Evolutionary conservation across 2,113 vertebrate species (phyloP).

Genomic region (Lichenostomus cassidix): DNA sequence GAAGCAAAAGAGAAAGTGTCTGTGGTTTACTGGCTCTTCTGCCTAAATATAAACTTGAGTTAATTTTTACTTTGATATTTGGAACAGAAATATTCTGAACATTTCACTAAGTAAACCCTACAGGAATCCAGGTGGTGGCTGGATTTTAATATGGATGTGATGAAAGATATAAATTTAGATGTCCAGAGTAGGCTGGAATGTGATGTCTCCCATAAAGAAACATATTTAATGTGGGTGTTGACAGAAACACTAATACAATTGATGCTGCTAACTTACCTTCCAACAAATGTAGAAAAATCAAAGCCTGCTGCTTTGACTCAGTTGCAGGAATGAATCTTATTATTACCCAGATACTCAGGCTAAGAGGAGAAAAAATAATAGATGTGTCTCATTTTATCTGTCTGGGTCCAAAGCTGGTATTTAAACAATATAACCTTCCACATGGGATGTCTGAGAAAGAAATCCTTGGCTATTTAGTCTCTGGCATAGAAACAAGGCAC

Average conservation of each 20-base stretch:
- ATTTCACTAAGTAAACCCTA: constrained; percentile 3
- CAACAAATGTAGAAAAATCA: neutral
- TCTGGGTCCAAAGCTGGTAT: neutral
- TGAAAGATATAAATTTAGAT: constrained; percentile 47
- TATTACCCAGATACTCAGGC: neutral
- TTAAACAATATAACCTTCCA: neutral
- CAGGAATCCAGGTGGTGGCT: constrained; percentile 34
- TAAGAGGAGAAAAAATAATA: neutral
- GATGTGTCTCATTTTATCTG: neutral
- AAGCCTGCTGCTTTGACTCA: neutral
- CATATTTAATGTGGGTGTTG: constrained; percentile 42
- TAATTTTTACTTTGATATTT: constrained; percentile 32
- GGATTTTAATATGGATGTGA: constrained; percentile 26
- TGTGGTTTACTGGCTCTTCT: constrained; percentile 15
- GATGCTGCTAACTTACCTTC: neutral
- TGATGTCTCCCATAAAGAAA: constrained; percentile 26
- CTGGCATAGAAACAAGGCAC: neutral
- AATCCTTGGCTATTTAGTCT: neutral
- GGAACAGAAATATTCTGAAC: constrained; percentile 20
- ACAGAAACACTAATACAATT: constrained; percentile 36
- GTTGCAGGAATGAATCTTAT: neutral
- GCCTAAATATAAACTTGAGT: constrained; percentile 45
- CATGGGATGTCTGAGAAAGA: neutral
- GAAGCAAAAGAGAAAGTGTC: neutral
- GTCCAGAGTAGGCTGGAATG: constrained; percentile 23